Base-by-base conservation (phyloP, 2,113 vertebrate genomes). In the Synchiropus splendidus region DNA sequence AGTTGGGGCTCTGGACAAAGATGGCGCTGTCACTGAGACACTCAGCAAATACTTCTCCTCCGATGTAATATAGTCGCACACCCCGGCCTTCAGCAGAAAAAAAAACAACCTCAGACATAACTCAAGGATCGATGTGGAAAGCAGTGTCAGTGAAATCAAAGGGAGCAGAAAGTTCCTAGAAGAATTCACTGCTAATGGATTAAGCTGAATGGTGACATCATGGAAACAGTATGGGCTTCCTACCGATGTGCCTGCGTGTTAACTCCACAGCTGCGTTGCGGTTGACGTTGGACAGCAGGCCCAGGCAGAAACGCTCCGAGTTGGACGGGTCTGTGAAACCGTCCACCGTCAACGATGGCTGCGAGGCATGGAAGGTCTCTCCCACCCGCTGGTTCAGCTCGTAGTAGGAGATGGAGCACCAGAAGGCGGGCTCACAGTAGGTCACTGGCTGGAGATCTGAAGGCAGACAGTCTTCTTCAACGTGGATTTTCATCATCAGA, bases 371-470 rank as follows among this genome's bases (percentile, higher is more conserved):
- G 85, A 99, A 99, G 0, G 93, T 99, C 84, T 99, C 95, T 2
- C 95, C 95, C 2, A 99, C 95, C 0, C 95, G 86, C 84, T 99
- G 95, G 88, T 99, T 98, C 64, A 99, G 86, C 72, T 99, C 95
- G 0, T 99, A 99, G 83, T 99, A 98, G 32, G 94, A 97, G 46
- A 99, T 99, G 1, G 95, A 98, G 75, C 95, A 99, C 95, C 95
- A 99, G 83, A 99, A 99, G 9, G 94, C 94, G 0, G 94, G 95
- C 81, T 99, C 95, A 4, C 94, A 99, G 84, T 99, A 99, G 11
- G 92, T 99, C 44, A 99, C 94, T 0, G 94, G 95, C 83, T 99
- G 94, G 53, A 99, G 88, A 60, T 99, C 95, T 97, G 76, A 39
- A 12, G 43, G 1, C 39, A n/a, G n/a, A n/a, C n/a, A n/a, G n/a